These are phyloP conservation scores for Botia kubotai DNA, from an alignment of 2,797 vertebrate species.

Conservation along the genomic window DNA sequence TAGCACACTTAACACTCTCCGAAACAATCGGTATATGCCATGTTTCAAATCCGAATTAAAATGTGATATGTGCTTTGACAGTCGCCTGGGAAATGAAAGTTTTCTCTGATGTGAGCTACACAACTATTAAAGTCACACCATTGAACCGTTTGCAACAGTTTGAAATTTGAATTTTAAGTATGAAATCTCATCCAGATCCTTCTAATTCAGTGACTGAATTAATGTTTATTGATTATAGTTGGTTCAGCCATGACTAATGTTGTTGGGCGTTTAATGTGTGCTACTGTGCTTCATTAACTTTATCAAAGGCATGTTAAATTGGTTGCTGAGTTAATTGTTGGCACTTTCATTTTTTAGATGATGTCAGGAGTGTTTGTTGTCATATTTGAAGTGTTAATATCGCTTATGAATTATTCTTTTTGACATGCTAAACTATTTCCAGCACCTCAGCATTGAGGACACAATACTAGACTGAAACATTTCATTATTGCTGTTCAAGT, in stretches of 20 bases:
- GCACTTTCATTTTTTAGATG: not conserved
- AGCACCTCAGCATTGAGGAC: not conserved
- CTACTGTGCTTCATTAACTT: not conserved
- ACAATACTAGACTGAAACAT: not conserved
- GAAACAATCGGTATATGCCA: not conserved
- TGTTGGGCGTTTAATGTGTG: not conserved
- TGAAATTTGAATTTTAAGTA: not conserved
- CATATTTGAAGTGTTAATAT: not conserved
- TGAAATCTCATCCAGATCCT: not conserved
- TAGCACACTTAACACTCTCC: slow-evolving; percentile 14
- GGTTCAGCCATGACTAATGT: not conserved
- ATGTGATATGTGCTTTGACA: not conserved
- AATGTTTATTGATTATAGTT: not conserved
- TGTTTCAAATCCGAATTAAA: not conserved
- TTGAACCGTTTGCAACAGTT: not conserved
- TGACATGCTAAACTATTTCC: not conserved
- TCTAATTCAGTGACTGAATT: not conserved
- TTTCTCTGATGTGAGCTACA: not conserved
- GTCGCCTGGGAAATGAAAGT: not conserved
- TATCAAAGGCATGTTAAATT: not conserved
- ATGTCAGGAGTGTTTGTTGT: not conserved
- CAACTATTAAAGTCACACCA: not conserved
- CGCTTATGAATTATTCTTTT: not conserved
- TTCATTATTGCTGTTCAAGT: no score
- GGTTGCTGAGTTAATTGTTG: not conserved